Evolutionary conservation across 2,797 vertebrate species (phyloP).

Genomic region (Rhadinocentrus ornatus): DNA sequence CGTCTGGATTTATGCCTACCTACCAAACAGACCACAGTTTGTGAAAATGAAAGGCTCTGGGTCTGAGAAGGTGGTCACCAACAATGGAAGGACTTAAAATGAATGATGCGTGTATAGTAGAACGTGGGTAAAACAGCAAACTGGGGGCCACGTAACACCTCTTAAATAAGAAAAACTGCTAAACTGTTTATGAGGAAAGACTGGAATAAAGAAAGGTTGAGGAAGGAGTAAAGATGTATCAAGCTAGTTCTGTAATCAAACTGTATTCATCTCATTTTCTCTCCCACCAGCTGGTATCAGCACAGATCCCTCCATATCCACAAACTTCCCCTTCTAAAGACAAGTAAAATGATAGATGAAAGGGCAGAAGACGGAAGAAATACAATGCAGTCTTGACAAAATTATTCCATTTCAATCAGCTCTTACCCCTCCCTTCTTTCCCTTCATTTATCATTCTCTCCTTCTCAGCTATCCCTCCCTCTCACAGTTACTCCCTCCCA

Average conservation of each 20-base stretch:
- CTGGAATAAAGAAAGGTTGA: neutral
- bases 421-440: slow-evolving; percentile 32
- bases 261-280: slow-evolving; percentile 12
- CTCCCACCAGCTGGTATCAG: slow-evolving; percentile 24
- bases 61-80: too few relatives aligned
- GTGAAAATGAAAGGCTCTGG: neutral
- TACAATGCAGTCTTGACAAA: slow-evolving; percentile 41
- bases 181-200: neutral
- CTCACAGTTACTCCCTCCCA: slow-evolving; percentile 31
- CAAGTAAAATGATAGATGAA: slow-evolving; percentile 40
- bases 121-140: neutral
- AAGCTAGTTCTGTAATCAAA: slow-evolving; percentile 25
- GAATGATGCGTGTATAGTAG: too few relatives aligned
- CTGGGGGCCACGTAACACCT: neutral
- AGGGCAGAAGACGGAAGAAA: slow-evolving; percentile 34
- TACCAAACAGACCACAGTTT: neutral
- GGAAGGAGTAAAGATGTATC: neutral
- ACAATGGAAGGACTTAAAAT: too few relatives aligned
- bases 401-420: slow-evolving; percentile 58
- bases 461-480: slow-evolving; percentile 54
- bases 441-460: slow-evolving; percentile 67
- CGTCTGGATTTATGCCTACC: too few relatives aligned
- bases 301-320: slow-evolving; percentile 27
- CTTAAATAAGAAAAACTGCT: neutral
- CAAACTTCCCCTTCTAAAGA: neutral